These are phyloP conservation scores for Drosophila siamana DNA, from an alignment of 2,888 invertebrate genomes.

Conservation along the genomic window DNA sequence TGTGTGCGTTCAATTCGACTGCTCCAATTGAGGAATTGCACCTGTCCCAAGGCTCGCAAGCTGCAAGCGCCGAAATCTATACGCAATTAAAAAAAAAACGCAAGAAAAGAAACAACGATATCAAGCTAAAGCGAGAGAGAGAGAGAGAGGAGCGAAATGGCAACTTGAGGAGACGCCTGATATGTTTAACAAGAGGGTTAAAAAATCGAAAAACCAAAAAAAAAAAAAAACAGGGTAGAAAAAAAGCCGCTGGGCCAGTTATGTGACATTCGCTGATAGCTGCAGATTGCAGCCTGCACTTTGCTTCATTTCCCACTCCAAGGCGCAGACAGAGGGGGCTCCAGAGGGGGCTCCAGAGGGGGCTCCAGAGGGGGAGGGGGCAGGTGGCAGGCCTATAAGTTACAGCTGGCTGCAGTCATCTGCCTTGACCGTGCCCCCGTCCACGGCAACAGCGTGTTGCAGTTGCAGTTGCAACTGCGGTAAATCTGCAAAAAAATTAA, in stretches of 20 bases:
- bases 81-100: slow-evolving; percentile 69
- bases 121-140: not conserved
- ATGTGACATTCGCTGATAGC: slow-evolving; percentile 62
- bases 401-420: slow-evolving; percentile 14
- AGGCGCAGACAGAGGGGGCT: no score
- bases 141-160: not conserved
- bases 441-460: no score
- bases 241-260: slow-evolving; percentile 55
- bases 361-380: not conserved
- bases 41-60: slow-evolving; percentile 62
- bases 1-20: not conserved
- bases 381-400: slow-evolving; percentile 2
- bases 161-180: no score
- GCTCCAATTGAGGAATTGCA: slow-evolving; percentile 53
- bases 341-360: no score
- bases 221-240: no score
- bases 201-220: slow-evolving; percentile 5
- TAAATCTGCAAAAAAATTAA: slow-evolving; percentile 12
- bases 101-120: slow-evolving; percentile 10
- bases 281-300: slow-evolving; percentile 31
- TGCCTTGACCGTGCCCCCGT: no score
- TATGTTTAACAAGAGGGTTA: slow-evolving; percentile 57
- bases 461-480: slow-evolving; percentile 4
- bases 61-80: slow-evolving; percentile 73
- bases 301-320: not conserved